Evolutionary conservation across 1,140 invertebrate species (phyloP).

Genomic region (Drosophila pachea): DNA sequence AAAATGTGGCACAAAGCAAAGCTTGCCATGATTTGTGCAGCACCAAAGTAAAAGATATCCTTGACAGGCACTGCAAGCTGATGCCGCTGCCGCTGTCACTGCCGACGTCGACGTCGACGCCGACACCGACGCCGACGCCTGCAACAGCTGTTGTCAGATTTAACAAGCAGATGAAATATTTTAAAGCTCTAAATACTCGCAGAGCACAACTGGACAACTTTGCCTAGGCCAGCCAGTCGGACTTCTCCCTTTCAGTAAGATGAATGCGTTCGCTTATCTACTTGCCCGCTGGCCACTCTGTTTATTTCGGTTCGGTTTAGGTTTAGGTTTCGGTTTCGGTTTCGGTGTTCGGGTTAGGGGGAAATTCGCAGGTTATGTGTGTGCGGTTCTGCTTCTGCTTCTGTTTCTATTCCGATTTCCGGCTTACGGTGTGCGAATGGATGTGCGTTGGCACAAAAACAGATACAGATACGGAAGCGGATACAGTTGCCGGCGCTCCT

Average conservation of each 20-base stretch:
- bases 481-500: conserved; percentile 15
- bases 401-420: conserved; percentile 17
- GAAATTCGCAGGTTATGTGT: too few species aligned
- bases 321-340: conserved; percentile 13
- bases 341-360: too few species aligned
- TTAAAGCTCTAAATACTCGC: conserved; percentile 45
- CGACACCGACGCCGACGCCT: too few species aligned
- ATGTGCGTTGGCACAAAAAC: conserved; percentile 52
- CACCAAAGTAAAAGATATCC: conserved; percentile 29
- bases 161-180: conserved; percentile 30
- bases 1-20: conserved; percentile 8
- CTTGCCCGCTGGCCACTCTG: conserved; percentile 45
- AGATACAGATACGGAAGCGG: conserved; percentile 25
- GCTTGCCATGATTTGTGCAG: conserved; percentile 39
- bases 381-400: conserved; percentile 15
- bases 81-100: background rate
- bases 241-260: conserved; percentile 47
- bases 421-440: conserved; percentile 64
- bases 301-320: conserved; percentile 25
- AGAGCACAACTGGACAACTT: conserved; percentile 32
- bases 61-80: conserved; percentile 16
- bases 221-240: conserved; percentile 9
- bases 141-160: conserved; percentile 16
- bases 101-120: background rate
- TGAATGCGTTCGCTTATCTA: conserved; percentile 75